These are phyloP conservation scores for Promerops cafer DNA, from an alignment of 2,113 vertebrate genomes.

Conservation along the genomic window DNA sequence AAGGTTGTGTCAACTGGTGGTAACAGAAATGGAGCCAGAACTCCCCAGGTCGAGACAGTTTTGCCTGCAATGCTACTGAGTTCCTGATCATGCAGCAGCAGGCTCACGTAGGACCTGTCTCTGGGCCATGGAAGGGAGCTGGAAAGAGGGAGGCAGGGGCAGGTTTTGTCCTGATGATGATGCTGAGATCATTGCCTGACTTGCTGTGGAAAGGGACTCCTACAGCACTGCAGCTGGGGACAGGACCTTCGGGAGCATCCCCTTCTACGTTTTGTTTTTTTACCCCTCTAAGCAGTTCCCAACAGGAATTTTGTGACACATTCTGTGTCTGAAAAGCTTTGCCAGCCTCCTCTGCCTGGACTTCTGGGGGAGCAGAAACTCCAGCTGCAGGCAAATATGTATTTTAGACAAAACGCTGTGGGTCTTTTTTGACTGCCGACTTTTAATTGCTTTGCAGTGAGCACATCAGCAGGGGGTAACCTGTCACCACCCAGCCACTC, in stretches of 20 bases:
- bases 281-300: background rate
- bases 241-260: fast-evolving
- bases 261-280: background rate
- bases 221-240: fast-evolving
- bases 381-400: background rate
- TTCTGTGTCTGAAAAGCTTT: background rate
- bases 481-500: background rate
- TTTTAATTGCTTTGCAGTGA: background rate
- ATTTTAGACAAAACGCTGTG: background rate
- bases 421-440: background rate
- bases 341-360: background rate
- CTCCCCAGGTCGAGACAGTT: background rate
- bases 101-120: fast-evolving
- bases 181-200: background rate
- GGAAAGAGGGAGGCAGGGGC: background rate
- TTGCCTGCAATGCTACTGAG: fast-evolving
- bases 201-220: background rate
- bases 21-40: background rate
- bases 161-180: background rate
- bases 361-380: background rate
- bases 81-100: fast-evolving
- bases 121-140: background rate
- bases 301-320: background rate
- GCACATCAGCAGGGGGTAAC: background rate
- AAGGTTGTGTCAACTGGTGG: background rate